Percentiles rank a stretch among this genome's conserved stretches.
Evolutionary conservation across 2,113 vertebrate genomes (phyloP).

Genomic region (Phoenicopterus ruber): DNA sequence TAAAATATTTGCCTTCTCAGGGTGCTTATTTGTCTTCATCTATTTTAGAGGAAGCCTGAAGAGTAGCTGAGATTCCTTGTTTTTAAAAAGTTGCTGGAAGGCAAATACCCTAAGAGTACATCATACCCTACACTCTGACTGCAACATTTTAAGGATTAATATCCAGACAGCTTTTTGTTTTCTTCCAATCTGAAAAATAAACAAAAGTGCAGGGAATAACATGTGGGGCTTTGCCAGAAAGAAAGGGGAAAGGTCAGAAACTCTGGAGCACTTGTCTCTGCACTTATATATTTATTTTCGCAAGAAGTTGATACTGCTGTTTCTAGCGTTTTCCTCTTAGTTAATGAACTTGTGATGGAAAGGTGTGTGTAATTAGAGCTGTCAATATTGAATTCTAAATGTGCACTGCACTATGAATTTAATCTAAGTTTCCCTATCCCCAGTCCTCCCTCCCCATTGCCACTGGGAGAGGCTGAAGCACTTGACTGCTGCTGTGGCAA

Average conservation of each 20-base stretch:
- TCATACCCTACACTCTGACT: neutral
- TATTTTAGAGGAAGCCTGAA: neutral
- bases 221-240: neutral
- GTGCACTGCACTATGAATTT: slow-evolving; percentile 68
- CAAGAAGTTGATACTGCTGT: neutral
- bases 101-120: neutral
- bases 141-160: neutral
- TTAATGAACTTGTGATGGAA: slow-evolving; percentile 71
- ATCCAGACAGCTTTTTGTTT: neutral
- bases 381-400: slow-evolving; percentile 72
- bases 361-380: slow-evolving; percentile 72
- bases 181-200: neutral
- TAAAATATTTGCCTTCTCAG: neutral
- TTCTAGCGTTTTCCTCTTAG: slow-evolving; percentile 58
- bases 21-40: neutral
- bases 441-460: slow-evolving; percentile 55
- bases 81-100: neutral
- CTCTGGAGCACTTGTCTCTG: neutral
- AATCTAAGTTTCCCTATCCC: slow-evolving; percentile 74
- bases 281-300: neutral
- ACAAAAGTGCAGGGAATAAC: neutral
- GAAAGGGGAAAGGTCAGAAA: neutral
- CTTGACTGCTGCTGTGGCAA: slow-evolving; percentile 78
- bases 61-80: neutral
- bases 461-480: slow-evolving; percentile 72